phyloP scores from a whole-genome alignment of 92 coral and sea anemone species.

The Muricea muricata region DNA sequence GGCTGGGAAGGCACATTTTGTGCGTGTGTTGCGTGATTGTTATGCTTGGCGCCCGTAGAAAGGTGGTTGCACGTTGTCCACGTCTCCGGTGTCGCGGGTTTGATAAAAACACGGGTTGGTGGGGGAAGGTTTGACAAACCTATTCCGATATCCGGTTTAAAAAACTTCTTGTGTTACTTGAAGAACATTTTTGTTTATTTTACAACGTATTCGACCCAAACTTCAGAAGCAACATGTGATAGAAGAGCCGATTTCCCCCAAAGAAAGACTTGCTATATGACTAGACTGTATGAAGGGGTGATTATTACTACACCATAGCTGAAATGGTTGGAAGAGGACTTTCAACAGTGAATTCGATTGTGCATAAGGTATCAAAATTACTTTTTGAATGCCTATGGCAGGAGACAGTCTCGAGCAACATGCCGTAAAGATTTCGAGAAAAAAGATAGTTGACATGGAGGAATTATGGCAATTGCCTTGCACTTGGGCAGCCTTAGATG shows the following conservation, averaged over 20 bases:
- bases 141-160: constrained; percentile 58
- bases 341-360: constrained; percentile 56
- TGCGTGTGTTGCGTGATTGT: constrained; percentile 7
- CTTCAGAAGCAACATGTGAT: constrained; percentile 47
- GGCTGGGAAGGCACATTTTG: constrained; percentile 32
- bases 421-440: constrained; percentile 40
- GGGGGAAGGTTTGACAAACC: constrained; percentile 49
- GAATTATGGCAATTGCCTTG: constrained; percentile 64
- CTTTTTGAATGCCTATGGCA: constrained; percentile 44
- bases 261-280: constrained; percentile 54
- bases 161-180: constrained; percentile 62
- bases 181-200: constrained; percentile 60
- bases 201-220: constrained; percentile 40
- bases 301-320: constrained; percentile 52
- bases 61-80: constrained; percentile 20
- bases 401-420: too few relatives aligned
- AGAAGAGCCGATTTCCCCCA: constrained; percentile 63
- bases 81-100: constrained; percentile 40
- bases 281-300: constrained; percentile 57
- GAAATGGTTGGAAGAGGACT: constrained; percentile 63
- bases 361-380: constrained; percentile 49
- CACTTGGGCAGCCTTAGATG: constrained; percentile 55
- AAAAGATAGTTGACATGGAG: constrained; percentile 54
- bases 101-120: constrained; percentile 54
- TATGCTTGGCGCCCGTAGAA: constrained; percentile 18